These are phyloP conservation scores for Brachirus orientalis DNA, from an alignment of 2,113 vertebrate genomes.

Conservation along the genomic window DNA sequence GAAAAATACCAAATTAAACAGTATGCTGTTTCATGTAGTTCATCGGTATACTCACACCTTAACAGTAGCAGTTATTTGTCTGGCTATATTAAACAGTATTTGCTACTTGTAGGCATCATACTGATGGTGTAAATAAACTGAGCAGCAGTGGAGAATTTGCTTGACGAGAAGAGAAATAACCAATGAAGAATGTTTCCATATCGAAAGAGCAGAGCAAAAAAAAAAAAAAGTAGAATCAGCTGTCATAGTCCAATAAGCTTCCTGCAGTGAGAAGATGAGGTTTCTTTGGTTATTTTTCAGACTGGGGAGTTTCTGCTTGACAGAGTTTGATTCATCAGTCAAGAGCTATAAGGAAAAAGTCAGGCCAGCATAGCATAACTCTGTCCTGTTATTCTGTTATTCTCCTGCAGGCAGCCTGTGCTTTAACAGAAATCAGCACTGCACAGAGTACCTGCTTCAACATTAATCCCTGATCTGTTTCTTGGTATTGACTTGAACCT, in stretches of 20 bases:
- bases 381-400: constrained; percentile 8
- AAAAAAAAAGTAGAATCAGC: no score
- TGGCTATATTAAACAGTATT: neutral
- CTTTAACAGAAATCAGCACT: no score
- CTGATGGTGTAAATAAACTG: no score
- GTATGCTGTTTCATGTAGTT: constrained; percentile 21
- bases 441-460: neutral
- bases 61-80: constrained; percentile 2
- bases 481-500: constrained; percentile 33
- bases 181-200: no score
- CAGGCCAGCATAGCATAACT: constrained; percentile 9
- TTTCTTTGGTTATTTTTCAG: constrained; percentile 43
- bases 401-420: neutral
- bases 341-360: constrained; percentile 38
- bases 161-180: constrained; percentile 13
- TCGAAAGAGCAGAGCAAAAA: no score
- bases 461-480: constrained; percentile 20
- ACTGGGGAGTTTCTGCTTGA: constrained; percentile 41
- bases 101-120: no score
- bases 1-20: constrained; percentile 41
- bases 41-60: neutral
- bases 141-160: no score
- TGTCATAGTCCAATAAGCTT: constrained; percentile 42
- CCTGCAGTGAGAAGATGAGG: constrained; percentile 16
- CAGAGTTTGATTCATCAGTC: constrained; percentile 59